phyloP scores from a whole-genome alignment of 64 coral and sea anemone species.

The Dendrophyllia cribrosa region DNA sequence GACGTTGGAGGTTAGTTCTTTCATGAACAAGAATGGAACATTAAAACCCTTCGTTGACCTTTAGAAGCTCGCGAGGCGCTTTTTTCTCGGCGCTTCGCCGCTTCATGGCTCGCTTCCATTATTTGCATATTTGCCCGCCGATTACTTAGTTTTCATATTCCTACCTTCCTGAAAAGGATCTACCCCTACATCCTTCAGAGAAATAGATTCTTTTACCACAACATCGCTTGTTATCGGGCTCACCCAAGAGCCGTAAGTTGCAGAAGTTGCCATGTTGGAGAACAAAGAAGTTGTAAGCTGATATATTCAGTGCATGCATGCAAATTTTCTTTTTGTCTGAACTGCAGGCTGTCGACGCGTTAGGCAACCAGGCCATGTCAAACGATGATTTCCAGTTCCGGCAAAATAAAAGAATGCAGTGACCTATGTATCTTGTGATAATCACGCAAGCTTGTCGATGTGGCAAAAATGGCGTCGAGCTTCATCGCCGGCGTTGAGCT shows the following conservation, averaged over 20 bases:
- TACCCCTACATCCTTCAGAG: constrained; percentile 61
- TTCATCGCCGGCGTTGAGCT: constrained; percentile 90
- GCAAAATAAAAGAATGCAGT: too few relatives aligned
- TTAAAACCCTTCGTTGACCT: too few relatives aligned
- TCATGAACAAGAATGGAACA: too few relatives aligned
- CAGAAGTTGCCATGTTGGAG: constrained; percentile 37
- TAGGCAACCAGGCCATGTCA: too few relatives aligned
- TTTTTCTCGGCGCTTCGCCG: too few relatives aligned
- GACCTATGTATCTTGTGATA: background rate
- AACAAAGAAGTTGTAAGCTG: background rate
- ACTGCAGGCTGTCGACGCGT: too few relatives aligned
- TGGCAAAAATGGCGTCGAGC: background rate
- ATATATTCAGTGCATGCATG: background rate
- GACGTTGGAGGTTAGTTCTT: too few relatives aligned
- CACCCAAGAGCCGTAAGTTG: constrained; percentile 77
- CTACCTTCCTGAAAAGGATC: constrained; percentile 86
- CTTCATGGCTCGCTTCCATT: too few relatives aligned
- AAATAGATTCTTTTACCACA: constrained; percentile 64
- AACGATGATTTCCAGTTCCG: too few relatives aligned
- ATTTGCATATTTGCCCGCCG: too few relatives aligned
- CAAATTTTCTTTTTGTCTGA: background rate
- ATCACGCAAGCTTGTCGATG: background rate
- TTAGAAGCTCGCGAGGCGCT: too few relatives aligned
- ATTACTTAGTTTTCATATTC: too few relatives aligned
- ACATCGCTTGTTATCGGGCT: constrained; percentile 76